Evolutionary conservation across 2,888 invertebrate genomes (phyloP).

Genomic region (Ligdia adustata): DNA sequence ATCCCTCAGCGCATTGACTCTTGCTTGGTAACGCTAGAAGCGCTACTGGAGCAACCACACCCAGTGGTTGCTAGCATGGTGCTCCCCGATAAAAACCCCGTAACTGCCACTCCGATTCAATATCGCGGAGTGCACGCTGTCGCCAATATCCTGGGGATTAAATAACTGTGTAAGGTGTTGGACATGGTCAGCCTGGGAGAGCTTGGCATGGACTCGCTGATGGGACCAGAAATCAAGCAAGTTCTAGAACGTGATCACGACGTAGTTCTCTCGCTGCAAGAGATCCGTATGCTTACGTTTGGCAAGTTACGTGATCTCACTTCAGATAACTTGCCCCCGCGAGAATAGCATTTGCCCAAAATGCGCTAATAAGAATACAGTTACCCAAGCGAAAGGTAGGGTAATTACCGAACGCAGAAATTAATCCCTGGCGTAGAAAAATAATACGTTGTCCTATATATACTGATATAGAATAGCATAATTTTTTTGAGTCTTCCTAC

Average conservation of each 20-base stretch:
- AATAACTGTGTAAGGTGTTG: slow-evolving; percentile 91
- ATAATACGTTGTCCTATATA: too few species aligned
- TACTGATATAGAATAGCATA: too few species aligned
- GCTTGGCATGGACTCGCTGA: slow-evolving; percentile 98
- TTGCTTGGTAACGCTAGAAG: slow-evolving; percentile 94
- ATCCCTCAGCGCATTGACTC: slow-evolving; percentile 98
- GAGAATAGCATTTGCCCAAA: too few species aligned
- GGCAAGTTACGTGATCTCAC: slow-evolving; percentile 87
- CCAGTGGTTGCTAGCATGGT: slow-evolving; percentile 93
- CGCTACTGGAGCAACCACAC: slow-evolving; percentile 95
- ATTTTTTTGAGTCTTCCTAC: too few species aligned
- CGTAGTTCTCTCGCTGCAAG: slow-evolving; percentile 94
- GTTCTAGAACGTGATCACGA: slow-evolving; percentile 97
- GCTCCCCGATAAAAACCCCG: slow-evolving; percentile 92
- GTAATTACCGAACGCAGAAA: too few species aligned
- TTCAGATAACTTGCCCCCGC: too few species aligned
- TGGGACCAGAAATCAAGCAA: slow-evolving; percentile 99
- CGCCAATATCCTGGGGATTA: slow-evolving; percentile 95
- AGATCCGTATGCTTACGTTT: slow-evolving; percentile 94
- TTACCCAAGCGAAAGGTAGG: too few species aligned
- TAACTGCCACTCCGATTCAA: slow-evolving; percentile 79
- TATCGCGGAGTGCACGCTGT: slow-evolving; percentile 90
- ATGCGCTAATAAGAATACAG: too few species aligned
- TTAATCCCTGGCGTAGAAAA: too few species aligned
- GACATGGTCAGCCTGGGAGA: slow-evolving; percentile 93